phyloP scores from a whole-genome alignment of 64 coral and sea anemone species.

The Astreopora myriophthalma region DNA sequence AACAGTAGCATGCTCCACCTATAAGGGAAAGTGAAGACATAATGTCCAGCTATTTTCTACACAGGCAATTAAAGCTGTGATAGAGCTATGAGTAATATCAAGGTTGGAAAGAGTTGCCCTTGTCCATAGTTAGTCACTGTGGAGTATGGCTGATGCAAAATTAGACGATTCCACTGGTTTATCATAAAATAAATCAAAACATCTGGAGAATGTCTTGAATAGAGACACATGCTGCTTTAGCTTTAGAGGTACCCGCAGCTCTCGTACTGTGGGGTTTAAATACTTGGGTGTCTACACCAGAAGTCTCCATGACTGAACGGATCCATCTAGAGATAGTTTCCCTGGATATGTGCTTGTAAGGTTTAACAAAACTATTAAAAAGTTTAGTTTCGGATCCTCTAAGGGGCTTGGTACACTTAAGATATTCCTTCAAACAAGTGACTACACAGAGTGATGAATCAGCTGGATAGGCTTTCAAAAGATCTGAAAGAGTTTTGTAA shows the following conservation, averaged over 20 bases:
- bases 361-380: slow-evolving; percentile 16
- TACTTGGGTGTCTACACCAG: not conserved
- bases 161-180: not conserved
- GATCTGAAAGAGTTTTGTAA: not conserved
- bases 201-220: not conserved
- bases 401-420: not conserved
- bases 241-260: not conserved
- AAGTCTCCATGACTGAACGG: not conserved
- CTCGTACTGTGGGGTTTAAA: slow-evolving; percentile 48
- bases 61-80: no score
- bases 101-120: no score
- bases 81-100: no score
- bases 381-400: not conserved
- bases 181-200: slow-evolving; percentile 15
- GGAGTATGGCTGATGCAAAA: no score
- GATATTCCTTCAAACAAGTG: slow-evolving; percentile 21
- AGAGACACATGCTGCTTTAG: not conserved
- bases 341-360: not conserved
- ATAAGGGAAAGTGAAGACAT: no score
- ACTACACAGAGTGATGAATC: not conserved
- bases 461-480: not conserved
- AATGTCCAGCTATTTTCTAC: no score
- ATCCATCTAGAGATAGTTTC: slow-evolving; percentile 18
- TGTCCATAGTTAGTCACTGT: no score
- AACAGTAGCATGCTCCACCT: no score